Evolutionary conservation across 1,140 invertebrate species (phyloP).

Genomic region (Camponotus pennsylvanicus): DNA sequence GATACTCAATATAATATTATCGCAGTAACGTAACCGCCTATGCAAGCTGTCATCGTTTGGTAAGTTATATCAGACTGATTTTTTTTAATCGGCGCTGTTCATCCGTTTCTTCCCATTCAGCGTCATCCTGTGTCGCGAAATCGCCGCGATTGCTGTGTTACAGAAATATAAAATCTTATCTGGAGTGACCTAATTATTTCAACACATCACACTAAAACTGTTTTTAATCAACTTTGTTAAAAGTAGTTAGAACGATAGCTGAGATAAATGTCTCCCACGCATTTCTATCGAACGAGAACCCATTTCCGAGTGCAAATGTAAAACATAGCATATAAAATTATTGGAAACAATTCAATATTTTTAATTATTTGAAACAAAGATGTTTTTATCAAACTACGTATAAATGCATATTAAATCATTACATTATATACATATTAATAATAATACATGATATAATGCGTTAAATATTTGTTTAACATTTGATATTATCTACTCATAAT

Average conservation of each 20-base stretch:
- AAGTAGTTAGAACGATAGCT: constrained; percentile 65
- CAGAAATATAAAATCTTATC: constrained; percentile 69
- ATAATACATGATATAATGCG: not conserved
- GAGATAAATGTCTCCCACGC: constrained; percentile 55
- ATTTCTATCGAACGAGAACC: constrained; percentile 37
- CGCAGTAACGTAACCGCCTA: constrained; percentile 49
- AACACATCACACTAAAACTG: constrained; percentile 63
- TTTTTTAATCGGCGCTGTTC: constrained; percentile 63
- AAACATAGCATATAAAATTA: not conserved
- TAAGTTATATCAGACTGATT: constrained; percentile 46
- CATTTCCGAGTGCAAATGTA: constrained; percentile 2
- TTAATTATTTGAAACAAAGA: not conserved
- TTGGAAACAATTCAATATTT: constrained; percentile 6
- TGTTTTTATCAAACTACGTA: too few relatives aligned
- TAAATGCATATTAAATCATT: not conserved
- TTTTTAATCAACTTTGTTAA: constrained; percentile 63
- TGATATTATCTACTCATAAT: not conserved
- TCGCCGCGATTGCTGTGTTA: constrained; percentile 29
- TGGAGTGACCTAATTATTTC: constrained; percentile 74
- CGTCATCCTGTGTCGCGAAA: constrained; percentile 37
- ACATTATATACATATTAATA: not conserved
- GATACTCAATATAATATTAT: constrained; percentile 48
- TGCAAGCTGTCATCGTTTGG: constrained; percentile 56
- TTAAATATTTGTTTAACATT: not conserved
- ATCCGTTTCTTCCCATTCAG: constrained; percentile 59